Evolutionary conservation across 2,888 invertebrate species (phyloP).

Genomic region (Sinohyriopsis cumingii): DNA sequence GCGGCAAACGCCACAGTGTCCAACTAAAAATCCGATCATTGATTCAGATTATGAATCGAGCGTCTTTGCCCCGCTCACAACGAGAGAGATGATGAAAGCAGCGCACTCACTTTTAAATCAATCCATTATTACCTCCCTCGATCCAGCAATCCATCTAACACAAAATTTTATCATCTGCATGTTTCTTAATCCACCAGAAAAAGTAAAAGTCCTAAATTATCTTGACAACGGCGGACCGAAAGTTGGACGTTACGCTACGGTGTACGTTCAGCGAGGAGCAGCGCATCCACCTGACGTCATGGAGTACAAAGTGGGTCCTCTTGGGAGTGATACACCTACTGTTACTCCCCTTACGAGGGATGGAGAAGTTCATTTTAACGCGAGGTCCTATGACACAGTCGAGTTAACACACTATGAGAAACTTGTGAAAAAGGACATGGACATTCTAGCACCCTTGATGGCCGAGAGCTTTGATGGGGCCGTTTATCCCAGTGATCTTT

Average conservation of each 20-base stretch:
- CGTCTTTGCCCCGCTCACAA: conserved; percentile 36
- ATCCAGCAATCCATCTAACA: conserved; percentile 9
- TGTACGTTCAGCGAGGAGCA: conserved; percentile 37
- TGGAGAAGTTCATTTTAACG: conserved; percentile 42
- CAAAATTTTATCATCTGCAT: too few species aligned
- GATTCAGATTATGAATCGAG: conserved; percentile 23
- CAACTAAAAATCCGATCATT: conserved; percentile 19
- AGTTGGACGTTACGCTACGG: conserved; percentile 40
- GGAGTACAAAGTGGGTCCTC: conserved; percentile 50
- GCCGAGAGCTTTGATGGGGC: conserved; percentile 46
- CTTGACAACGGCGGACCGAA: conserved; percentile 31
- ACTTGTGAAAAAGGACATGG: conserved; percentile 27
- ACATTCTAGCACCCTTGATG: conserved; percentile 27
- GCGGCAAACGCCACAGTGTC: conserved; percentile 7
- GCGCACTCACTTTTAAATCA: conserved; percentile 21
- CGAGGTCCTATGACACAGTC: conserved; percentile 38
- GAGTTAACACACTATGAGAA: conserved; percentile 31
- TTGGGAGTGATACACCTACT: conserved; percentile 14
- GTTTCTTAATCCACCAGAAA: conserved; percentile 31
- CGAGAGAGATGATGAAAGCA: conserved; percentile 34
- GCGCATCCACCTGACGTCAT: conserved; percentile 33
- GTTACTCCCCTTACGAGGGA: conserved; percentile 14
- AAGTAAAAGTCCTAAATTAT: conserved; percentile 35
- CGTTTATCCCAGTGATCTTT: conserved; percentile 30
- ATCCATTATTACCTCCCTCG: conserved; percentile 19